These are phyloP conservation scores for Bubo blakistoni DNA, from an alignment of 2,113 vertebrate genomes.

Conservation along the genomic window DNA sequence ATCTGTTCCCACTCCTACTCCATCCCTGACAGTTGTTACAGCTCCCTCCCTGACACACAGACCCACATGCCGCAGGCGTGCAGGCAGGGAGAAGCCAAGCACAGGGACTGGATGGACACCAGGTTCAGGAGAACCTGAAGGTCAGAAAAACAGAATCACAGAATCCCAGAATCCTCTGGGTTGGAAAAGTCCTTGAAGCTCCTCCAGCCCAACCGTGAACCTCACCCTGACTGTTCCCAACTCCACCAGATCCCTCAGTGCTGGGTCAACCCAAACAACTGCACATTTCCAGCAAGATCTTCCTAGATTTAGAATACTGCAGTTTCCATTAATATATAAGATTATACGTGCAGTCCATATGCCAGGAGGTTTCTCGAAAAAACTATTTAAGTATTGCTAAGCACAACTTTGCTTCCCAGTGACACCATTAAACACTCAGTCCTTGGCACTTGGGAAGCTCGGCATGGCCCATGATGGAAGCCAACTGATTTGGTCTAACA, in stretches of 20 bases:
- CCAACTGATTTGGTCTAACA: accelerated
- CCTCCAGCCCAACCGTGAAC: too few relatives aligned
- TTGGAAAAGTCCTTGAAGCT: too few relatives aligned
- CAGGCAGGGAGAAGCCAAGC: not conserved
- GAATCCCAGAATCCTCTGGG: too few relatives aligned
- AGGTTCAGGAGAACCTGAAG: not conserved
- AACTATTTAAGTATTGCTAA: accelerated
- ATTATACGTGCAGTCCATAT: accelerated
- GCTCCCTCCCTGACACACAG: not conserved
- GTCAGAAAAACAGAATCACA: not conserved
- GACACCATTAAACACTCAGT: not conserved
- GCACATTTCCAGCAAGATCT: not conserved
- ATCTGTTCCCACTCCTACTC: not conserved
- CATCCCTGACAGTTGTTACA: not conserved
- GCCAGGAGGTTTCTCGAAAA: not conserved
- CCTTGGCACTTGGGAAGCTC: not conserved
- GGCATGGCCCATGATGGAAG: accelerated
- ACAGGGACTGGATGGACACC: not conserved
- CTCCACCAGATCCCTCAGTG: too few relatives aligned
- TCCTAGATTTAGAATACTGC: not conserved
- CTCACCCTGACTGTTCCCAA: too few relatives aligned
- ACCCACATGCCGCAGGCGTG: not conserved
- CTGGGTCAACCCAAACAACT: too few relatives aligned
- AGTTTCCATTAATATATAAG: not conserved
- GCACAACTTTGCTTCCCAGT: not conserved